Percentiles rank a stretch among this genome's conserved stretches.
These are phyloP conservation scores for Aphidius colemani DNA, from an alignment of 2,888 invertebrate species.

Conservation along the genomic window DNA sequence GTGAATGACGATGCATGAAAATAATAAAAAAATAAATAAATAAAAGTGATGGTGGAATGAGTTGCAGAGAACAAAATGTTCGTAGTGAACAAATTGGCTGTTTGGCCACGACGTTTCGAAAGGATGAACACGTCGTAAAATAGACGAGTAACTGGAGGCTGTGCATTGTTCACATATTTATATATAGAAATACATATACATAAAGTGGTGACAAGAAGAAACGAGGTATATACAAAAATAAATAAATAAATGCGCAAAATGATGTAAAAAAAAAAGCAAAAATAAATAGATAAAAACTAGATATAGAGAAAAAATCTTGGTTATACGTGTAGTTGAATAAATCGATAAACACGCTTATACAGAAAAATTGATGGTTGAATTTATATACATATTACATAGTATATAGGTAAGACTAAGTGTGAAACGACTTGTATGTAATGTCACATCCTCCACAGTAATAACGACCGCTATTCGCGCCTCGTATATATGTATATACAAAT, in stretches of 20 bases:
- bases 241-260: too few relatives aligned
- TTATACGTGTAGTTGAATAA: neutral
- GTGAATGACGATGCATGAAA: constrained; percentile 13
- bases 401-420: too few relatives aligned
- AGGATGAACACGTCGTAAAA: constrained; percentile 37
- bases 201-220: too few relatives aligned
- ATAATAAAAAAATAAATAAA: neutral
- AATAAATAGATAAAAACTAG: neutral
- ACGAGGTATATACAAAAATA: too few relatives aligned
- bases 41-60: constrained; percentile 9
- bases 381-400: too few relatives aligned
- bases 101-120: constrained; percentile 34
- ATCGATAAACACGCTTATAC: neutral
- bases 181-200: too few relatives aligned
- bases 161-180: neutral
- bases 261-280: neutral
- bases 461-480: constrained; percentile 7
- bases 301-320: neutral
- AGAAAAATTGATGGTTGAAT: too few relatives aligned
- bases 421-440: neutral
- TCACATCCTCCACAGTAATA: neutral
- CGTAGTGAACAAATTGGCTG: constrained; percentile 40
- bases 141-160: constrained; percentile 30
- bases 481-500: neutral
- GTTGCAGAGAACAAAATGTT: constrained; percentile 34